These are phyloP conservation scores for Molossus alvarezi DNA, from an alignment of 2,797 vertebrate species.

Conservation along the genomic window DNA sequence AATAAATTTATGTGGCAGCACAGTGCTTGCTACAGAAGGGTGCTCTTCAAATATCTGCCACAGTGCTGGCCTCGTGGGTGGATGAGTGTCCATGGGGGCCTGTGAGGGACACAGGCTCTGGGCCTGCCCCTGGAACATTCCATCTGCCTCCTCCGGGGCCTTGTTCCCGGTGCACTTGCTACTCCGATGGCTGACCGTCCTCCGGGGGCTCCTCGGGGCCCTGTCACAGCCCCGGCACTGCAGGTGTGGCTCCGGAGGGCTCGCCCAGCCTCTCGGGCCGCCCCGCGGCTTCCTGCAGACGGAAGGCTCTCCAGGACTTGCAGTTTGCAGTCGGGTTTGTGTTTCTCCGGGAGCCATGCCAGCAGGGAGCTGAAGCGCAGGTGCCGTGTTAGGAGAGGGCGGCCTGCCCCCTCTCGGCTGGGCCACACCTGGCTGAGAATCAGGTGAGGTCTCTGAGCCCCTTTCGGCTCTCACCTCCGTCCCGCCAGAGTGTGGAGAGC, in stretches of 20 bases:
- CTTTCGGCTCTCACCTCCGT: background rate
- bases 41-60: background rate
- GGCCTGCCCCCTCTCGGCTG: background rate
- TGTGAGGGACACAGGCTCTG: rapidly evolving
- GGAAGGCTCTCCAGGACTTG: background rate
- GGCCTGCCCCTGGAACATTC: background rate
- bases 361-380: background rate
- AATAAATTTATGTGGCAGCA: background rate
- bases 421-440: background rate
- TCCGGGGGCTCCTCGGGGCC: no score
- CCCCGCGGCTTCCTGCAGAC: background rate
- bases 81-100: rapidly evolving
- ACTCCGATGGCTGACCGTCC: background rate
- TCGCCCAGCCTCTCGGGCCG: background rate
- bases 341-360: background rate
- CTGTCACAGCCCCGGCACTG: background rate
- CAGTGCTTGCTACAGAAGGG: background rate
- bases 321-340: background rate
- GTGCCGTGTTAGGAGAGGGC: background rate
- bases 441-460: background rate
- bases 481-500: background rate
- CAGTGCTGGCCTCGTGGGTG: rapidly evolving
- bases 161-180: background rate
- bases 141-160: background rate
- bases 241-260: background rate